Evolutionary conservation across 2,113 vertebrate genomes (phyloP), one percentile per base, ranked within the genome.

Genomic region (Amia ocellicauda): DNA sequence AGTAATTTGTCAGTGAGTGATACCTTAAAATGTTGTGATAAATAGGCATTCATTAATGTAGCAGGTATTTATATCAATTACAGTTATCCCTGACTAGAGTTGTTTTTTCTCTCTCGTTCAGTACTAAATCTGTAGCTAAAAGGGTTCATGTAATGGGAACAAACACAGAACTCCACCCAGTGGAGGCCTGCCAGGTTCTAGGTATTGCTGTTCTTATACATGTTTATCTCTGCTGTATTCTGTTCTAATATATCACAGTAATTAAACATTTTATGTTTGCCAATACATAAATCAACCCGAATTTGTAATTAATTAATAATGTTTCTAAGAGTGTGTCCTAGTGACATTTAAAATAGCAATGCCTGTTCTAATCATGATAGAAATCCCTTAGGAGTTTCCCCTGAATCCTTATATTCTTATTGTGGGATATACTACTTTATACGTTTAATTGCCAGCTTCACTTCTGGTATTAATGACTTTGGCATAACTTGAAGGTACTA

Each of bases 221-320:
- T 47, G 4, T 47, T 47, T 53, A 23, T 22, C 24, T 53, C 19
- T 19, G 10, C 23, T n/a, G 4, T 23, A 53, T 53, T 22, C 51
- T 20, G 4, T 26, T 26, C 24, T 53, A 53, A 53, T 53, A 23
- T 53, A 24, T 1, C 20, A 53, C 20, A 53, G 51, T 23, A 53
- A 53, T 53, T 53, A 26, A 53, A 53, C 1, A 23, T 53, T 53
- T 53, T 1, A 53, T 23, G 10, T 26, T 20, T 13, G 3, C 16
- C 16, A 53, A 53, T 20, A 23, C 24, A 53, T 53, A 53, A 19
- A 26, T 53, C 51, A 53, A 3, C 24, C 51, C 20, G 23, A 53
- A 9, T 28, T 60, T 68, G 5, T 65, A 31, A 62, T 51, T 27
- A 14, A 62, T 62, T 50, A 51, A 62, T 47, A 19, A 36, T 22